Base-by-base conservation (phyloP, 2,113 vertebrate species). In the Orthonyx spaldingii region DNA sequence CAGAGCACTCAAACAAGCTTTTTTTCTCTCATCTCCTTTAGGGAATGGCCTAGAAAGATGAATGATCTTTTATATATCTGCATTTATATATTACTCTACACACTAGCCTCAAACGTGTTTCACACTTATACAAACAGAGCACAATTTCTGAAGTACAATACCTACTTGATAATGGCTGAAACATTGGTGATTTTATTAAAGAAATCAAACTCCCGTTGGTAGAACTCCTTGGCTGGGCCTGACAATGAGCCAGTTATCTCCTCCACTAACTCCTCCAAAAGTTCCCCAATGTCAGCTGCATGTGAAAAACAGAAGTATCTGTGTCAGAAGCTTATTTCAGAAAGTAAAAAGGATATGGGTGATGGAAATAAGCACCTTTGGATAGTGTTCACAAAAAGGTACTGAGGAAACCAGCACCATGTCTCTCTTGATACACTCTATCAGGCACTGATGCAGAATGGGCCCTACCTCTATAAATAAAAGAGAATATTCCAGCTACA, bases 141-240 rank as follows among this genome's bases (percentile, higher is more conserved):
- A 53, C 66, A 37, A 20, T 78, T 68, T 71, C 63, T 88, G 10
- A 33, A 72, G 33, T 39, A 21, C 7, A 64, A 27, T 2, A 52
- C 98, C 92, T 98, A 99, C 99, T 99, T 99, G 97, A 99, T 99
- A 87, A 99, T 98, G 91, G 99, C 99, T 0, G 99, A 99, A 64
- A 99, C 99, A 0, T 99, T 99, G 93, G 99, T 99, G 97, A 99
- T 99, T 98, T 99, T 98, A 96, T 99, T 99, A 93, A 99, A 99
- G 97, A 99, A 99, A 95, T 99, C 99, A 90, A 99, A 99, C 84
- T 99, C 99, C n/a, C 99, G 96, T 84, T 99, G 99, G 96, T 99
- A 99, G 96, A 99, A 99, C 81, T 99, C 98, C 97, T 99, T 99
- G 69, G 99, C 99, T 3, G 99, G 99, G 27, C 99, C 99, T 1